These are phyloP conservation scores for Anodontia alba DNA, from an alignment of 2,888 invertebrate genomes.

Conservation along the genomic window DNA sequence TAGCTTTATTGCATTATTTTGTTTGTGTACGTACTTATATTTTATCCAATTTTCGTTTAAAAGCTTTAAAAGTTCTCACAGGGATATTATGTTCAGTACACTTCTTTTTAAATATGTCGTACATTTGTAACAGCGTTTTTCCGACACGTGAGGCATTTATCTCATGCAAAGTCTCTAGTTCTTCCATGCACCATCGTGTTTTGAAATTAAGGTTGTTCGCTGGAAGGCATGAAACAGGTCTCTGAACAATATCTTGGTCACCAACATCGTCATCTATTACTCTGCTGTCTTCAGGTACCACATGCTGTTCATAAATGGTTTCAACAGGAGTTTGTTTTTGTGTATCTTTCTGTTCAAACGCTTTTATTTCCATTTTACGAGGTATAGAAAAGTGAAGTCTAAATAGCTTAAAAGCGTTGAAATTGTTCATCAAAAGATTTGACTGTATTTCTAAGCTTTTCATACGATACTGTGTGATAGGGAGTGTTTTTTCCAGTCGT, in stretches of 20 bases:
- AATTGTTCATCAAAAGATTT: constrained; percentile 29
- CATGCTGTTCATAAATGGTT: not conserved
- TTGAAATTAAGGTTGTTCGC: not conserved
- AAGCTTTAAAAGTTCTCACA: constrained; percentile 22
- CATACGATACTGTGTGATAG: constrained; percentile 21
- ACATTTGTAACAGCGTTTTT: not conserved
- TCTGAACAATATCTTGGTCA: too few relatives aligned
- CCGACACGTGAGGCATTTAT: not conserved
- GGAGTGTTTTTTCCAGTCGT: constrained; percentile 14
- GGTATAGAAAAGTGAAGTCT: constrained; percentile 32
- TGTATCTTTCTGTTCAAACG: not conserved
- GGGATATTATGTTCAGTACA: constrained; percentile 18
- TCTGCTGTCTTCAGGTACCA: constrained; percentile 3
- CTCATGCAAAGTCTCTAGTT: constrained; percentile 30
- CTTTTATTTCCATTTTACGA: too few relatives aligned
- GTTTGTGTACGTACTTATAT: too few relatives aligned
- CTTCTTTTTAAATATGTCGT: constrained; percentile 20
- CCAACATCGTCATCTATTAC: too few relatives aligned
- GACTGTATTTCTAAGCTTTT: too few relatives aligned
- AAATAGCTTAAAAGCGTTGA: constrained; percentile 27
- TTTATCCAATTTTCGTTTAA: constrained; percentile 5
- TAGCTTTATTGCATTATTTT: too few relatives aligned
- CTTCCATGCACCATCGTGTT: constrained; percentile 9
- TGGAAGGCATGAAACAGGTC: too few relatives aligned
- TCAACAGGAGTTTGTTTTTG: not conserved